Percentiles rank a stretch among this genome's conserved stretches.
Conservation (phyloP, 2,113 vertebrate genomes). For the Ciconia stormi region DNA sequence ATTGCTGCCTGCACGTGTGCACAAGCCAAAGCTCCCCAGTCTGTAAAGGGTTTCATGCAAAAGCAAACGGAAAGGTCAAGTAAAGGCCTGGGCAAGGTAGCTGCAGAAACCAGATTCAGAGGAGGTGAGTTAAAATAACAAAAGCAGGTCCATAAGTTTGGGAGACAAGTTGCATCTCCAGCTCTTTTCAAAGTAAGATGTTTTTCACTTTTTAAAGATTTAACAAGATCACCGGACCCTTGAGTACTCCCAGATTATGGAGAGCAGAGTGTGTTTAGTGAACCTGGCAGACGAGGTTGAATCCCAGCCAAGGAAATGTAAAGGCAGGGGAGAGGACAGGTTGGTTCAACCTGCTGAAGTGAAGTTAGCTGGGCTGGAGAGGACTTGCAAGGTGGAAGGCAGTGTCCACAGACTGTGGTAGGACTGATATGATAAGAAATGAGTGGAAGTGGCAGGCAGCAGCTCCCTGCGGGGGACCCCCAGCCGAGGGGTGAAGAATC, state of each 20-base stretch:
- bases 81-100: no score
- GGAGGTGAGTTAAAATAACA: neutral
- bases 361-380: neutral
- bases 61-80: neutral
- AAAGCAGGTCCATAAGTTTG: neutral
- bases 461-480: neutral
- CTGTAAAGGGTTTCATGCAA: neutral
- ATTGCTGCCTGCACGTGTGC: rapidly evolving
- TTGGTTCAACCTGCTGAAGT: neutral
- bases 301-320: neutral
- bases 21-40: rapidly evolving
- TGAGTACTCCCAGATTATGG: neutral
- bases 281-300: neutral
- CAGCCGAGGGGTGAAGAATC: neutral
- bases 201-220: neutral
- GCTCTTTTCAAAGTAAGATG: neutral
- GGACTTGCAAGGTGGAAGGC: neutral
- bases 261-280: neutral
- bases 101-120: neutral
- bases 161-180: neutral
- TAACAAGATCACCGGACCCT: neutral
- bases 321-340: neutral
- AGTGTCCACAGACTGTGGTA: rapidly evolving
- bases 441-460: neutral
- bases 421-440: neutral